Conservation (phyloP, 2,888 invertebrate genomes). For the Julus scanicus region DNA sequence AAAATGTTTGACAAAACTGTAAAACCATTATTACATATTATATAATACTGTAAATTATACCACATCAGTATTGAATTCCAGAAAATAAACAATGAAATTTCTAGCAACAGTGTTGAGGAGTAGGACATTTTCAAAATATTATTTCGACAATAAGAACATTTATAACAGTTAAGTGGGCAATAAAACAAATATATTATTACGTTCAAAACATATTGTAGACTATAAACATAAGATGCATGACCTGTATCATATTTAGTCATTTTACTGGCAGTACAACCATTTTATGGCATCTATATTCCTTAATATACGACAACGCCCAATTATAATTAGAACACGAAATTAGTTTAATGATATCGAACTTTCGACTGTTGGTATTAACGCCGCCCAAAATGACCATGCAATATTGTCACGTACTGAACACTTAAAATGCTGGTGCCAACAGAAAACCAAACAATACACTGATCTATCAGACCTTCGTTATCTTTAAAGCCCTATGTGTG, state of each 20-base stretch:
- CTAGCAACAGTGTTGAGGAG: too few species aligned
- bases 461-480: background rate
- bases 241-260: background rate
- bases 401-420: background rate
- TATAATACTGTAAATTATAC: too few species aligned
- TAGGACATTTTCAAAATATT: too few species aligned
- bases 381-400: conserved; percentile 3
- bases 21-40: too few species aligned
- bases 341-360: conserved; percentile 4
- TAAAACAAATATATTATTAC: too few species aligned
- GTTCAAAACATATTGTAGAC: too few species aligned
- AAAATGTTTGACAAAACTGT: too few species aligned
- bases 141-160: too few species aligned
- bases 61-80: too few species aligned
- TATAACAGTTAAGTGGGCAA: too few species aligned
- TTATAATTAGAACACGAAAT: background rate
- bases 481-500: background rate
- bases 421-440: background rate
- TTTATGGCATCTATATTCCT: background rate
- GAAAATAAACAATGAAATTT: too few species aligned
- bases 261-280: background rate
- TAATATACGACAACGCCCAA: background rate
- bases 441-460: background rate
- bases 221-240: background rate
- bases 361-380: background rate